Conservation (phyloP, 64 coral and sea anemone genomes). For the Montipora foliosa region DNA sequence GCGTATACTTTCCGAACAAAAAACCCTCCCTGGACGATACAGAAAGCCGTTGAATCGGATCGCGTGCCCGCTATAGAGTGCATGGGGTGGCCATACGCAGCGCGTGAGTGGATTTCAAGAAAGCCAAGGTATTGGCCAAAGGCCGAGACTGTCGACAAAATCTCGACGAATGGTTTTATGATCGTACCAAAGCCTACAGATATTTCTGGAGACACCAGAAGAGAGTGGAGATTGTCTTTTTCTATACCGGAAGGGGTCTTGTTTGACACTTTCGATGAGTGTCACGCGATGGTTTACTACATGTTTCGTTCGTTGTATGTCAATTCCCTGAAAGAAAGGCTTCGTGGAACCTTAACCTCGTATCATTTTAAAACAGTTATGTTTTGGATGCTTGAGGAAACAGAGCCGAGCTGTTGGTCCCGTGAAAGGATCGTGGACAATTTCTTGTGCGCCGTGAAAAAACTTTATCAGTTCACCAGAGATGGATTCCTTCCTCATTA, state of each 20-base stretch:
- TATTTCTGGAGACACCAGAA: not conserved
- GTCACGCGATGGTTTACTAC: slow-evolving; percentile 21
- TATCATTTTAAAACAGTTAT: slow-evolving; percentile 46
- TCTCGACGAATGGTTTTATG: slow-evolving; percentile 6
- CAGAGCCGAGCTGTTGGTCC: not conserved
- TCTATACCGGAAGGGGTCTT: slow-evolving; percentile 6
- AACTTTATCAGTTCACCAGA: not conserved
- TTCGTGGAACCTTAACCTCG: not conserved
- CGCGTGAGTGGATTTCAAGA: not conserved
- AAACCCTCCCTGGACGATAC: not conserved
- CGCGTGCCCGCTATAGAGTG: slow-evolving; percentile 18
- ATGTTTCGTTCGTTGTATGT: slow-evolving; percentile 25
- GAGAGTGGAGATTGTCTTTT: slow-evolving; percentile 33
- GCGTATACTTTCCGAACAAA: not conserved
- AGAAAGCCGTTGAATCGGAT: not conserved
- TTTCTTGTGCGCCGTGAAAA: not conserved
- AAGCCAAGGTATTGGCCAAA: slow-evolving; percentile 32
- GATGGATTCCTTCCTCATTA: slow-evolving; percentile 24
- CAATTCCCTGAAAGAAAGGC: not conserved
- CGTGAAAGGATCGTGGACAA: not conserved
- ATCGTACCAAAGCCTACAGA: slow-evolving; percentile 20
- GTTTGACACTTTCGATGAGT: slow-evolving; percentile 3
- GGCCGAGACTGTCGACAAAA: not conserved
- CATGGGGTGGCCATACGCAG: not conserved
- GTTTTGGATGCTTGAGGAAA: slow-evolving; percentile 46